Evolutionary conservation across 1,140 invertebrate species (phyloP).

Genomic region (Oedothorax gibbosus): DNA sequence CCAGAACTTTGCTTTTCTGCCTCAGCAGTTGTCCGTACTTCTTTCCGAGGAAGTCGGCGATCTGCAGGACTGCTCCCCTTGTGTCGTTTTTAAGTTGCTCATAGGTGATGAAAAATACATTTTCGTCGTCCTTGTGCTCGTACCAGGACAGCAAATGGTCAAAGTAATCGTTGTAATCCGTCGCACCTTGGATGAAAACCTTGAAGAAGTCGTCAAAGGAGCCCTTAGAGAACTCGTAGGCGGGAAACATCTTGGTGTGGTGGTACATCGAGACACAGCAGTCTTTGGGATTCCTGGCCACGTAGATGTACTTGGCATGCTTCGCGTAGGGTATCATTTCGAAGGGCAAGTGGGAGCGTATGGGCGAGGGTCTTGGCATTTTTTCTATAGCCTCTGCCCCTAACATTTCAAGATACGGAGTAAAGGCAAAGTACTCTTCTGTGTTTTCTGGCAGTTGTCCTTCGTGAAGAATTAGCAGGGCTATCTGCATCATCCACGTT

Average conservation of each 20-base stretch:
- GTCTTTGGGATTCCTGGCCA: conserved; percentile 87
- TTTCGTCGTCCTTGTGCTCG: conserved; percentile 65
- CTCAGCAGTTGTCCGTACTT: conserved; percentile 36
- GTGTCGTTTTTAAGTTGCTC: conserved; percentile 44
- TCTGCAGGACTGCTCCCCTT: conserved; percentile 36
- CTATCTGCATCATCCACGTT: conserved; percentile 62
- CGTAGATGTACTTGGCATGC: conserved; percentile 76
- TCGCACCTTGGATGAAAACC: conserved; percentile 66
- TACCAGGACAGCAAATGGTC: conserved; percentile 67
- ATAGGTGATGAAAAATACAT: conserved; percentile 65
- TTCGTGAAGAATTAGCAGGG: conserved; percentile 29
- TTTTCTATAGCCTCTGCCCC: conserved; percentile 50
- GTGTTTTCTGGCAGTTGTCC: conserved; percentile 29
- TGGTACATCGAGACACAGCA: conserved; percentile 87
- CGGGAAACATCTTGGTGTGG: conserved; percentile 73
- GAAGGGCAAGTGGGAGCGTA: conserved; percentile 82
- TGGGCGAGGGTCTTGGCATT: conserved; percentile 37
- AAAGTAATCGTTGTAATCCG: conserved; percentile 69
- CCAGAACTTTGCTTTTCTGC: conserved; percentile 12
- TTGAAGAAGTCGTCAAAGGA: conserved; percentile 67
- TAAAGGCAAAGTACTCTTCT: conserved; percentile 37
- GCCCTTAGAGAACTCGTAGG: conserved; percentile 60
- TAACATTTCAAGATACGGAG: conserved; percentile 52
- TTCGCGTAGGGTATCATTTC: conserved; percentile 73
- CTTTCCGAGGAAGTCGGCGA: conserved; percentile 45